Evolutionary conservation across 2,113 vertebrate species (phyloP), one percentile per base, ranked within the genome.

Genomic region (Aptenodytes forsteri): DNA sequence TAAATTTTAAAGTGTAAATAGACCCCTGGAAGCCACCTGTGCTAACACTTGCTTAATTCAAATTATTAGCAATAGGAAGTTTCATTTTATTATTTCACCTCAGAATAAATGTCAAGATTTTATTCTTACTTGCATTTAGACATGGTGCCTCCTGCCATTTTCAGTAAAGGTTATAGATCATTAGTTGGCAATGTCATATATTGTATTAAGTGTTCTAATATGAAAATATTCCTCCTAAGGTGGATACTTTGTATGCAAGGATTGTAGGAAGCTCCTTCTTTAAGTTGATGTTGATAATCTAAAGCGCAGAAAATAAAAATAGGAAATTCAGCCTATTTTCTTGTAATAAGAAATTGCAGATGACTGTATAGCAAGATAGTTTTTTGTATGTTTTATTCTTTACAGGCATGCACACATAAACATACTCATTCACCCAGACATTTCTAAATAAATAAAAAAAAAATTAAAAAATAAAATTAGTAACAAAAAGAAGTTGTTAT

Each of bases 341-440:
- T 34, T 49, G 7, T 23, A 54, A 47, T 1, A 70, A 55, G 50
- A 61, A 40, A 26, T 44, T 88, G 19, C 2, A 54, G 32, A 7
- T 78, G 21, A 42, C 16, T 30, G 1, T 47, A 65, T 23, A 42
- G 9, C 12, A 36, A 69, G 32, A 26, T 8, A 56, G 2, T 1
- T 40, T 54, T 62, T 42, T 22, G 3, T 27, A 26, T 50, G 11
- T 59, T 47, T 72, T 72, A 9, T 50, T 65, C 44, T 65, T 80
- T 15, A 40, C 5, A 7, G 8, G 1, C 26, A 42, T 3, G 6
- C 19, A 56, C 13, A 25, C 2, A 46, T 13, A 73, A 64, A 36
- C 7, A 34, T 34, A 18, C 1, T n/a, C 1, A 44, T 62, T 61
- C 11, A 38, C 4, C 3, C 11, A 69, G 16, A 64, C 0, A 13